Evolutionary conservation across 1,140 invertebrate genomes (phyloP).

Genomic region (Drosophila ambigua): DNA sequence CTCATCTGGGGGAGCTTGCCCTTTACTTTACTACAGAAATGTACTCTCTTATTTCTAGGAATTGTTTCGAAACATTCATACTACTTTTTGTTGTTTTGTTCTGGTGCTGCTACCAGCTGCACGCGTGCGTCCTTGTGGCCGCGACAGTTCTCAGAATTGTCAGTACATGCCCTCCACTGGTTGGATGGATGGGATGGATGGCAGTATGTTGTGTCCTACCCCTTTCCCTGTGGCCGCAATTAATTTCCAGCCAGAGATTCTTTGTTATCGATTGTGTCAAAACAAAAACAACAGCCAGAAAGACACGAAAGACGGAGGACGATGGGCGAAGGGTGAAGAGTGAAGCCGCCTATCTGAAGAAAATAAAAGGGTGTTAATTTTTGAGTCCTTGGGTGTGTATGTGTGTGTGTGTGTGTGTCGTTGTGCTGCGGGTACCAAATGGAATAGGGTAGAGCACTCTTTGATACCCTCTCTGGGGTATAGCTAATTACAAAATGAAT

Average conservation of each 20-base stretch:
- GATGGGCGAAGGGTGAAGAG: neutral
- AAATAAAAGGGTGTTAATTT: slow-evolving; percentile 50
- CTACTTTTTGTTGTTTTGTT: neutral
- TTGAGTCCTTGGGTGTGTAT: slow-evolving; percentile 40
- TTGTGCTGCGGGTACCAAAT: no score
- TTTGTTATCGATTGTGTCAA: slow-evolving; percentile 69
- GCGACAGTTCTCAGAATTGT: slow-evolving; percentile 29
- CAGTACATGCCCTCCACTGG: slow-evolving; percentile 13
- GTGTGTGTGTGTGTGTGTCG: no score
- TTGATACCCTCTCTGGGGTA: slow-evolving; percentile 12
- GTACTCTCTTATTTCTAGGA: no score
- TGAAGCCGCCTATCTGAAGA: neutral
- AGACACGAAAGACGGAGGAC: no score
- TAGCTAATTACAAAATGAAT: slow-evolving; percentile 17
- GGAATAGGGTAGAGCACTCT: slow-evolving; percentile 1
- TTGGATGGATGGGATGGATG: slow-evolving; percentile 28
- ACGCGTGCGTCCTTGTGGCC: slow-evolving; percentile 19
- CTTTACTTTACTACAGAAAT: no score
- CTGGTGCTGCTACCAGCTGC: slow-evolving; percentile 7
- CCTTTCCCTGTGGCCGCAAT: slow-evolving; percentile 37
- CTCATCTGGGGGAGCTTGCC: no score
- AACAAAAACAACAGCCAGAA: slow-evolving; percentile 44
- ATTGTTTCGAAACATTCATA: no score
- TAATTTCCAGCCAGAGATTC: slow-evolving; percentile 65
- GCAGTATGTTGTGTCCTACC: slow-evolving; percentile 11